Base-by-base conservation (phyloP, 1,140 invertebrate genomes). In the Calliphora vicina region DNA sequence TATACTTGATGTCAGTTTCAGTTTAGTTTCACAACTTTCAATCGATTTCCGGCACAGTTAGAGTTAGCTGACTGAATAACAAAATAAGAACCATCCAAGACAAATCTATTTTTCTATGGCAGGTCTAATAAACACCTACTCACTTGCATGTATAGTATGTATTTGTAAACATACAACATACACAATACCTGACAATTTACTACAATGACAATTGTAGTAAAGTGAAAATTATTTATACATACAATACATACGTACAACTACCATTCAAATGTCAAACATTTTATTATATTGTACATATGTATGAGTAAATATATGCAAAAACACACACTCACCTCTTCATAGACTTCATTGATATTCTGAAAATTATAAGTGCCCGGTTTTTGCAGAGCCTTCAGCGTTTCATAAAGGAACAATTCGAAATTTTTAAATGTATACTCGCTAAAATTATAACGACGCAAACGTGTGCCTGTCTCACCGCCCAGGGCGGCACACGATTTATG, bases 351-450 rank as follows among this genome's bases (percentile, higher is more conserved):
- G 67, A 92, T 91, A 82, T 91, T 91, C 80, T 91, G 90, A 29
- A 91, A 91, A 85, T 91, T 91, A 81, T 90, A 89, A 83, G 92
- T 93, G 82, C 93, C 92, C 85, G 92, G 93, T 85, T 93, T 94
- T 87, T 97, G 96, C 42, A 97, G 88, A 84, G 95, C 94, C 86
- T 96, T 93, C 9, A 97, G 91, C 87, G 96, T 96, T 85, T 97
- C 97, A 88, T 98, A 98, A 0, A 99, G 91, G 91, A 98, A 99
- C 86, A 95, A 94, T 91, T 99, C 97, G 87, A 98, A 98, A 86
- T 94, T 94, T 86, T 96, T 95, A 88, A 96, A 97, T 0, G 95
- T 95, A 86, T 92, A 96, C 82, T 94, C 93, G 76, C 93, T 92
- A 85, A 94, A 94, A 85, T 93, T 93, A 89, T 96, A 97, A 43